These are phyloP conservation scores for Pteria penguin DNA, from an alignment of 2,888 invertebrate species.

Conservation along the genomic window DNA sequence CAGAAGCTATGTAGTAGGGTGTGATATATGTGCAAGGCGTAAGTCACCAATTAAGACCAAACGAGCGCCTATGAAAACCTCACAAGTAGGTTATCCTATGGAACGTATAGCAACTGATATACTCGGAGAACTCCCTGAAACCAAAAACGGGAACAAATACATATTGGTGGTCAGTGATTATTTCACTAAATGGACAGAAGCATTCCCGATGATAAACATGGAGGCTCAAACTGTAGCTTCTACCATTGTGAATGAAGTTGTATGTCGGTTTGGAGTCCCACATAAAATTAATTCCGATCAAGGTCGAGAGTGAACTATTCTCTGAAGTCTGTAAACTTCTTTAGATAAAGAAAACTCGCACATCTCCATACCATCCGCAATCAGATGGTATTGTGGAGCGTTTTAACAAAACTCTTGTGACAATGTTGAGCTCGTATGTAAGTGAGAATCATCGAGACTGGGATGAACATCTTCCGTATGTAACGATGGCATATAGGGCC, in stretches of 20 bases:
- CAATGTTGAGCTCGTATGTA: constrained; percentile 11
- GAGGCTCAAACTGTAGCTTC: constrained; percentile 2
- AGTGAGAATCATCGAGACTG: constrained; percentile 6
- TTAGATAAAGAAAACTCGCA: constrained; percentile 14
- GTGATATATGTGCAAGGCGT: constrained; percentile 16
- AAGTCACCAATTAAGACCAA: constrained; percentile 12
- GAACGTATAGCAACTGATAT: constrained; percentile 22
- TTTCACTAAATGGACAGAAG: constrained; percentile 27
- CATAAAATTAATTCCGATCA: neutral
- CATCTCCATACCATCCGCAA: constrained; percentile 16
- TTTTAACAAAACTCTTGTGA: neutral
- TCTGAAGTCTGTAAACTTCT: constrained; percentile 1
- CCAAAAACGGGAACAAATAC: constrained; percentile 19
- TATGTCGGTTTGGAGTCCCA: constrained; percentile 1
- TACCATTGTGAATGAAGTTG: constrained; percentile 10
- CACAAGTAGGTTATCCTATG: constrained; percentile 11
- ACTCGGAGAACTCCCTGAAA: constrained; percentile 6
- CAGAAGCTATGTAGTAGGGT: constrained; percentile 10
- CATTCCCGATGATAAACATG: constrained; percentile 17
- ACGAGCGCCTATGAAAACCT: constrained; percentile 18
- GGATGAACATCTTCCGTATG: constrained; percentile 10
- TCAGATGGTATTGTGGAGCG: constrained; percentile 22
- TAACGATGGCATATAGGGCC: constrained; percentile 14
- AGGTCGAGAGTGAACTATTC: constrained; percentile 11
- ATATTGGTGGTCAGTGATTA: constrained; percentile 24